A percentile compares a stretch with the other conserved stretches of the same genome.
Conservation (phyloP, 2,888 invertebrate species). For the Dinocampus coccinellae region DNA sequence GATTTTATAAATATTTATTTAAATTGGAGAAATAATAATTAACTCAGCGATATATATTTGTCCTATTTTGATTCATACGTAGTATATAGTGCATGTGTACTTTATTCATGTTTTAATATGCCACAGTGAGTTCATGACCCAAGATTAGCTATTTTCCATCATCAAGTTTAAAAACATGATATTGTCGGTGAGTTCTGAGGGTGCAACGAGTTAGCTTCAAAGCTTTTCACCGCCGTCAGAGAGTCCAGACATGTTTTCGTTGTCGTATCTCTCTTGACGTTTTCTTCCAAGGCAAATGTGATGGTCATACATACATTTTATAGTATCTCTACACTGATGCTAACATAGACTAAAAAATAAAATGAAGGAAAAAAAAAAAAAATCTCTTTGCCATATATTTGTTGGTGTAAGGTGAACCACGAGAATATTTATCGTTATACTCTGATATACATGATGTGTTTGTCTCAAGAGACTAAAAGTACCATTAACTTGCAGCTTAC, state of each 20-base stretch:
- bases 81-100: background rate
- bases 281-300: slow-evolving; percentile 27
- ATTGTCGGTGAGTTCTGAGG: slow-evolving; percentile 23
- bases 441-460: background rate
- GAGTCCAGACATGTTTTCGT: slow-evolving; percentile 8
- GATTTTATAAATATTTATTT: too few relatives aligned
- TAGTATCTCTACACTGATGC: slow-evolving; percentile 36
- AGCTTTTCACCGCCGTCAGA: slow-evolving; percentile 44
- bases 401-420: background rate
- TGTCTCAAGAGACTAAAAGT: background rate
- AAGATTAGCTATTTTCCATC: slow-evolving; percentile 40
- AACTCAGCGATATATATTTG: too few relatives aligned
- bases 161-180: slow-evolving; percentile 22
- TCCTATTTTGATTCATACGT: too few relatives aligned
- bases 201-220: slow-evolving; percentile 36
- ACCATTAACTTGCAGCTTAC: background rate
- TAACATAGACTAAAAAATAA: slow-evolving; percentile 21
- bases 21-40: too few relatives aligned
- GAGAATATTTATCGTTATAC: slow-evolving; percentile 10
- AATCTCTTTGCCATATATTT: background rate
- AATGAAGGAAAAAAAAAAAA: slow-evolving; percentile 16
- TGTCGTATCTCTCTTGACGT: slow-evolving; percentile 25
- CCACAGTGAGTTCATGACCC: slow-evolving; percentile 39
- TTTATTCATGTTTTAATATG: background rate
- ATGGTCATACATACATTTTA: slow-evolving; percentile 43